Evolutionary conservation across 2,888 invertebrate genomes (phyloP).

Genomic region (Pyrocoelia pectoralis): DNA sequence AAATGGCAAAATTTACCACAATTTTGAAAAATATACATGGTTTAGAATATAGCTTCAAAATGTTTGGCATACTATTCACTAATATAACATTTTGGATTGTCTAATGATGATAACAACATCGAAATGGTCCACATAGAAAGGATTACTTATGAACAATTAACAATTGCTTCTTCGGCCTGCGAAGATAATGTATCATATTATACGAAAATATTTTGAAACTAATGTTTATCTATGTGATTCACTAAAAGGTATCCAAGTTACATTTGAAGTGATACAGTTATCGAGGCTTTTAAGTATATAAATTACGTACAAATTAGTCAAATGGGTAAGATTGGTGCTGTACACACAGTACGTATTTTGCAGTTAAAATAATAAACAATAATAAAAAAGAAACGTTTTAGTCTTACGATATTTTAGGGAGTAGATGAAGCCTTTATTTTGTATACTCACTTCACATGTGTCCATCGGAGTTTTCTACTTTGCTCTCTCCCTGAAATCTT

Average conservation of each 20-base stretch:
- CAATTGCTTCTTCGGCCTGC: conserved; percentile 25
- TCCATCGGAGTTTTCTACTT: neutral
- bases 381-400: too few relatives aligned
- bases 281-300: too few relatives aligned
- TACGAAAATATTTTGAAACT: conserved; percentile 35
- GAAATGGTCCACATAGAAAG: conserved; percentile 29
- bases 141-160: conserved; percentile 25
- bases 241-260: too few relatives aligned
- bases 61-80: conserved; percentile 17
- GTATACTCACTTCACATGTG: neutral
- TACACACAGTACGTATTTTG: too few relatives aligned
- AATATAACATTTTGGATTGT: conserved; percentile 30
- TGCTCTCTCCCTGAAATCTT: conserved; percentile 18
- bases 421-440: too few relatives aligned
- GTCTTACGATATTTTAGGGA: too few relatives aligned
- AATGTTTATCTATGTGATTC: neutral
- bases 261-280: too few relatives aligned
- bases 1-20: conserved; percentile 15
- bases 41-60: conserved; percentile 34
- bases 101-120: conserved; percentile 31
- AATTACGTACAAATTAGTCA: too few relatives aligned
- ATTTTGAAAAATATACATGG: conserved; percentile 27
- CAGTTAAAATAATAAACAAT: too few relatives aligned
- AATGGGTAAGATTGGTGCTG: too few relatives aligned
- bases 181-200: conserved; percentile 20